These are phyloP conservation scores for Trichoplusia ni DNA, from an alignment of 1,140 invertebrate genomes.

Conservation along the genomic window DNA sequence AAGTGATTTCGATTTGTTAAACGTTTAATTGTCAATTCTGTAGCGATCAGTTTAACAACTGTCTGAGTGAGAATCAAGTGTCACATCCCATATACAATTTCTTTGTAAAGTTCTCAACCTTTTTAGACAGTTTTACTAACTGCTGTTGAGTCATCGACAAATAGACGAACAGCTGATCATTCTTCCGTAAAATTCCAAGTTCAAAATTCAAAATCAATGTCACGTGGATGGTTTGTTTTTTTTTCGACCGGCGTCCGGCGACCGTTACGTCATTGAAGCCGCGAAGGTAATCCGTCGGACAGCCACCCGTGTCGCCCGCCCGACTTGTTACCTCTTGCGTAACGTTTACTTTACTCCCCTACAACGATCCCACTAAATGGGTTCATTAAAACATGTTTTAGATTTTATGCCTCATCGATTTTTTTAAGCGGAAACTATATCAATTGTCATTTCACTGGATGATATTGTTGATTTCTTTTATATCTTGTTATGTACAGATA, in stretches of 20 bases:
- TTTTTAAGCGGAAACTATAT: background rate
- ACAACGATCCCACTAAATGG: background rate
- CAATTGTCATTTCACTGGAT: conserved; percentile 9
- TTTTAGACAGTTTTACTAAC: background rate
- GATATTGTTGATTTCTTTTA: no score
- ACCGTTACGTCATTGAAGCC: conserved; percentile 59
- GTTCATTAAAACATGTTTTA: conserved; percentile 1
- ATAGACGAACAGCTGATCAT: conserved; percentile 33
- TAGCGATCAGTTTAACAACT: conserved; percentile 13
- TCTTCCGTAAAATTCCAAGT: conserved; percentile 54
- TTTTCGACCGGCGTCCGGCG: conserved; percentile 33
- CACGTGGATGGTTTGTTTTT: conserved; percentile 42
- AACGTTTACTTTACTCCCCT: conserved; percentile 45
- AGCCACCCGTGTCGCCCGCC: conserved; percentile 46
- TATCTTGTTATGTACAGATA: no score
- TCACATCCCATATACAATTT: conserved; percentile 4
- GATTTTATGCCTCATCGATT: conserved; percentile 1
- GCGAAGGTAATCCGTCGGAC: conserved; percentile 46
- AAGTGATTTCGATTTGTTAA: conserved; percentile 32
- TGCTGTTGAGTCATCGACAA: conserved; percentile 28
- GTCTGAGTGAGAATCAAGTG: conserved; percentile 1
- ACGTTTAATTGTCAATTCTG: conserved; percentile 25
- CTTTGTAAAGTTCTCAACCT: conserved; percentile 10
- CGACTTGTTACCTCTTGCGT: conserved; percentile 57
- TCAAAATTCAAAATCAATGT: conserved; percentile 61